Evolutionary conservation across 2,888 invertebrate genomes (phyloP), one percentile per base, ranked within the genome.

Genomic region (Ptycholaimellus sp.): DNA sequence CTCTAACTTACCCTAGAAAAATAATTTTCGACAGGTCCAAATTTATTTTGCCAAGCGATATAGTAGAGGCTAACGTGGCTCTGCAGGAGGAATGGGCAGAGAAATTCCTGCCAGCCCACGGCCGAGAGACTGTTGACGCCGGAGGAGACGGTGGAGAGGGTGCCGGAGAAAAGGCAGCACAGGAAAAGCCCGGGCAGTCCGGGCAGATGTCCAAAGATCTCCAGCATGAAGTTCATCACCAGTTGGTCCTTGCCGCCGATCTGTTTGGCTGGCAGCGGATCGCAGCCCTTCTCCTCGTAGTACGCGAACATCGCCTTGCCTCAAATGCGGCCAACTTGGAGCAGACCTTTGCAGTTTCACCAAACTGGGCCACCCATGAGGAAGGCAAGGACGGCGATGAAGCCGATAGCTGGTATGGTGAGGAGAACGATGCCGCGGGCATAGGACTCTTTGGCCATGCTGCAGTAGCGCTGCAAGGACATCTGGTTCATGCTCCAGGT

Each of bases 71-170:
- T n/a, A n/a, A n/a, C n/a, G n/a, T n/a, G n/a, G n/a, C n/a, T n/a
- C n/a, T n/a, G n/a, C n/a, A n/a, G n/a, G 27, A 27, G 19, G 17
- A 16, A 11, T 16, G 3, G 2, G 28, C n/a, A 7, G 11, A 30
- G 14, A 14, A 23, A 39, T 20, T 39, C 36, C 11, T 39, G 23
- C 35, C 35, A 39, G 20, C 19, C 17, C n/a, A 39, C 36, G 6
- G 39, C 39, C 13, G 39, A 28, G n/a, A 37, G 25, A 21, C 36
- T 37, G 25, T 39, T 39, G 23, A 36, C 28, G 3, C 38, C 31
- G 2, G 39, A 29, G 36, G 39, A 39, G 23, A 39, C 25, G 28
- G 39, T 39, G 35, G 28, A 28, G n/a, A 35, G 30, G 14, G 38
- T 35, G 11, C 23, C 38, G 22, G 34, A 29, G 22, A 38, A 38